A percentile compares a stretch with the other conserved stretches of the same genome.
phyloP scores from a whole-genome alignment of 1,140 invertebrate species.

The Cotesia typhae region DNA sequence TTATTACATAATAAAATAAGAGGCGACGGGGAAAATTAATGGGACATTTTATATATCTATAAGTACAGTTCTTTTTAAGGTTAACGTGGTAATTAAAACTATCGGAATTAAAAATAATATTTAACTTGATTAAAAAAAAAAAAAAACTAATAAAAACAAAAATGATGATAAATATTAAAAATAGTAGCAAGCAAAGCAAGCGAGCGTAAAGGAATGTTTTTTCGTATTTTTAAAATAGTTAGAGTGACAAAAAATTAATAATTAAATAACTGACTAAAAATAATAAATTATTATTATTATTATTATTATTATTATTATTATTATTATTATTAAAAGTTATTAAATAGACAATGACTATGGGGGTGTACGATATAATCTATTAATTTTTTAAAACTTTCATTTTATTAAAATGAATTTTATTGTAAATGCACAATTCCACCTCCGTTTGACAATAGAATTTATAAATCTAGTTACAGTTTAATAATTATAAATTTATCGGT shows the following conservation, averaged over 20 bases:
- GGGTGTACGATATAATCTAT: slow-evolving; percentile 11
- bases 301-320: too few species aligned
- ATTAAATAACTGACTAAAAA: slow-evolving; percentile 16
- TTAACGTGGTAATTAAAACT: too few species aligned
- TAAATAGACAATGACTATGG: slow-evolving; percentile 26
- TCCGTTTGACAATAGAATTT: background rate
- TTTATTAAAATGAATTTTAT: too few species aligned
- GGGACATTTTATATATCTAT: background rate
- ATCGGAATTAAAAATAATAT: too few species aligned
- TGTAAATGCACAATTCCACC: background rate
- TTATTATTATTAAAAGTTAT: background rate
- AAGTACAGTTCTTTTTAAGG: background rate
- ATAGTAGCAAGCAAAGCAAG: slow-evolving; percentile 13
- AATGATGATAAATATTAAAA: slow-evolving; percentile 12
- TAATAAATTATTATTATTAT: slow-evolving; percentile 6
- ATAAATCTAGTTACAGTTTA: too few species aligned
- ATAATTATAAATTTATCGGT: too few species aligned
- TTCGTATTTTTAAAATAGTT: background rate
- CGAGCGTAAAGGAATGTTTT: slow-evolving; percentile 37
- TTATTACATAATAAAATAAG: background rate
- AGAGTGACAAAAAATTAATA: background rate
- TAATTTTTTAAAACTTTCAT: too few species aligned
- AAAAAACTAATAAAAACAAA: slow-evolving; percentile 16
- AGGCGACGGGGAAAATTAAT: background rate
- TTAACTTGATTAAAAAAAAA: too few species aligned